A percentile compares a stretch with the other conserved stretches of the same genome.
Conservation (phyloP, 2,888 invertebrate species). For the Noctua janthina region DNA sequence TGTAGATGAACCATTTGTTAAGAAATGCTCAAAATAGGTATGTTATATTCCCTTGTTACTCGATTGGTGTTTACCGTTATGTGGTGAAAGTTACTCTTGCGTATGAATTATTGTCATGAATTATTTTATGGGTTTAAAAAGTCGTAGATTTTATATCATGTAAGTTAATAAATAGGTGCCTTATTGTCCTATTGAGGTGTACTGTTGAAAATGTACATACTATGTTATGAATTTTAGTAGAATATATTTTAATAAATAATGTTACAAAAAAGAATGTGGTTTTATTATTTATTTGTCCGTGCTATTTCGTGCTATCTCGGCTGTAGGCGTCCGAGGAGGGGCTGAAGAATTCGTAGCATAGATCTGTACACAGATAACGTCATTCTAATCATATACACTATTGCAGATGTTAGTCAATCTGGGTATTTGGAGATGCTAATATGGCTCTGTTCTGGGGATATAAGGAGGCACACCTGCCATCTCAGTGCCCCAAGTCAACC, state of each 20-base stretch:
- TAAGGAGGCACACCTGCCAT: too few relatives aligned
- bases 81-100: conserved; percentile 82
- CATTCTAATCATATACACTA: conserved; percentile 28
- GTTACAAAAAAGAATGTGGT: conserved; percentile 78
- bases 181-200: conserved; percentile 86
- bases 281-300: conserved; percentile 61
- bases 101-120: conserved; percentile 71
- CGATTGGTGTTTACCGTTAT: conserved; percentile 76
- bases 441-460: not conserved
- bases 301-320: conserved; percentile 12
- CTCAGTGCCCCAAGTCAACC: too few relatives aligned
- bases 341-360: conserved; percentile 24
- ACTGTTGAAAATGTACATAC: conserved; percentile 88
- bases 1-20: conserved; percentile 56
- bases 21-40: conserved; percentile 83
- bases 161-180: conserved; percentile 81
- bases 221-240: conserved; percentile 87
- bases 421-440: too few relatives aligned
- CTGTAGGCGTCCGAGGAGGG: not conserved
- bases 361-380: conserved; percentile 51
- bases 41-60: conserved; percentile 78
- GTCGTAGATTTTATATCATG: conserved; percentile 66
- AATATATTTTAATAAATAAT: conserved; percentile 88
- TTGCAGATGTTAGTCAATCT: not conserved
- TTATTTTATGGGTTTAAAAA: conserved; percentile 75